These are phyloP conservation scores for Phymatocera aterrima DNA, from an alignment of 2,888 invertebrate genomes.

Conservation along the genomic window DNA sequence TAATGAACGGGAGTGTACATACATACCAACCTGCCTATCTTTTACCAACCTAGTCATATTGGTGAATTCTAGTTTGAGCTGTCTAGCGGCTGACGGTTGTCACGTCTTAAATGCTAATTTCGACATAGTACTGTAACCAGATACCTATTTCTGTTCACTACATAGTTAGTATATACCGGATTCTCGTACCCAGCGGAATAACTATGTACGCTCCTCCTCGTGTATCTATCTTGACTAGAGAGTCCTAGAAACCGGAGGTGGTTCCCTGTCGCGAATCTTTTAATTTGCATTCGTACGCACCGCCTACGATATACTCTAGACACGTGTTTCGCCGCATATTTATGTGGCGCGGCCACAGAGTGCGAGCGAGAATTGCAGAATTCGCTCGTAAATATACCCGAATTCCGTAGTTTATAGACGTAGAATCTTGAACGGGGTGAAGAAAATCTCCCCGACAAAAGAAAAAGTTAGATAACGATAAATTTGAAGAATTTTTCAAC, in stretches of 20 bases:
- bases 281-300: slow-evolving; percentile 12
- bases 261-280: slow-evolving; percentile 5
- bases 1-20: too few species aligned
- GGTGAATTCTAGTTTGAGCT: slow-evolving; percentile 31
- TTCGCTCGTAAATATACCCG: neutral
- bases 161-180: too few species aligned
- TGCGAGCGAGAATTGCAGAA: neutral
- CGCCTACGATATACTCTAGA: slow-evolving; percentile 1
- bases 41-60: neutral
- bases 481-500: too few species aligned
- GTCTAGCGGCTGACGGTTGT: slow-evolving; percentile 55
- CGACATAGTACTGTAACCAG: slow-evolving; percentile 50
- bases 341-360: too few species aligned
- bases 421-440: too few species aligned
- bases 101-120: slow-evolving; percentile 57
- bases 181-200: too few species aligned
- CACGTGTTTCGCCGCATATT: neutral
- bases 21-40: too few species aligned
- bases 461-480: too few species aligned
- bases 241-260: neutral
- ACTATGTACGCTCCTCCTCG: too few species aligned
- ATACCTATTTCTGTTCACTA: slow-evolving; percentile 10
- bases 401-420: too few species aligned
- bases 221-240: too few species aligned
- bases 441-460: too few species aligned